Base-by-base conservation (phyloP, 92 coral and sea anemone species). In the Pocillopora grandis region DNA sequence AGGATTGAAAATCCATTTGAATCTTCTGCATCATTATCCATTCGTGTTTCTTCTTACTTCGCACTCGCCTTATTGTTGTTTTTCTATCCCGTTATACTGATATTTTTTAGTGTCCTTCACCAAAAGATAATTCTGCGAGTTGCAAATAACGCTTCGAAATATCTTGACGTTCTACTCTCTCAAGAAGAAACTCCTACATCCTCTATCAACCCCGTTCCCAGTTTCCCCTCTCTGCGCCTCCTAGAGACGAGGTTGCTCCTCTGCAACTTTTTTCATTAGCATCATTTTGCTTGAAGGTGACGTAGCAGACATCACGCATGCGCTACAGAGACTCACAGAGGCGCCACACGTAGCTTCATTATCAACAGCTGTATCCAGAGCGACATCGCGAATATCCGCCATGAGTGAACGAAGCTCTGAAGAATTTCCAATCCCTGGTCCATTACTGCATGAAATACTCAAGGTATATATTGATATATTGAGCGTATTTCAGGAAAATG, bases 331-430 rank as follows among this genome's bases (percentile, higher is more conserved):
- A 66, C 91, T 96, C 52, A 92, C 98, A 78, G 98, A 96, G 27
- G 98, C 95, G 57, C 89, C 93, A 3, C 98, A 89, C 59, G 98
- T 92, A 58, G 81, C 99, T 1, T 92, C 98, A 14, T 69, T 96
- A 57, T 91, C 96, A 12, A 88, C 98, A 48, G 99, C 95, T 89
- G 99, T 96, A 84, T 86, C 95, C 85, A 92, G 92, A 77, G 99
- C 99, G 68, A 96, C 98, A 59, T 89, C 96, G 31, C 88, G 86
- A 76, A 90, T 96, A 60, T 89, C 99, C 8, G 88, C 90, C 72
- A 84, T 94, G 69, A 87, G 91, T 36, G 93, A 88, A 65, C 62
- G 78, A 13, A 20, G 90, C 57, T 85, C 93, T 2, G 91, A 96
- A 27, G 99, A 96, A 72, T 92, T 78, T 58, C 98, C 99, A 1